Base-by-base conservation (phyloP, 1,140 invertebrate genomes). In the Frieseomelitta varia region DNA sequence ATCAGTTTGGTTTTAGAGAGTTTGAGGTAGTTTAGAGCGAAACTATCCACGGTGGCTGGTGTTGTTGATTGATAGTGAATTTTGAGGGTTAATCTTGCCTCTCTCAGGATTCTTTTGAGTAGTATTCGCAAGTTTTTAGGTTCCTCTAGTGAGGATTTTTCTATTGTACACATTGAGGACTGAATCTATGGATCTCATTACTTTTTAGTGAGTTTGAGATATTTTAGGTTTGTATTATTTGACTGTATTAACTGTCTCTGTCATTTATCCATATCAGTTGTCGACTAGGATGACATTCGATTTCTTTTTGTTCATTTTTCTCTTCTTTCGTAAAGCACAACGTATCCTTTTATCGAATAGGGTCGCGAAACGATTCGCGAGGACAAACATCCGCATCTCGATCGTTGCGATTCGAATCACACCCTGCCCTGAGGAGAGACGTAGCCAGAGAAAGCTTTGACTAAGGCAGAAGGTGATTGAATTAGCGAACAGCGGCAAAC, bases 401-500 rank as follows among this genome's bases (percentile, higher is more conserved):
- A 72, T 72, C 51, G 39, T 2, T 53, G 56, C n/a, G 19, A 47
- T 34, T 81, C 56, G 27, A 63, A 73, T 74, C 51, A 24, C 27
- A 55, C 39, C 27, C 24, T 58, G n/a, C 6, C 11, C 39, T 47
- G 8, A 27, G 30, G 39, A 19, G 24, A n/a, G 51, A 56, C 69
- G 72, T 1, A 55, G 72, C 4, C 51, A 12, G 30, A 15, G 72
- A 6, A 12, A 47, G 61, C 73, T 76, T 47, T 65, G 51, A 47
- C 47, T 39, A n/a, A 47, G 30, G 72, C 58, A n/a, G 27, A 79
- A 79, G 27, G 61, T 63, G 68, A 82, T 76, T 76, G 61, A 63
- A 76, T 82, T 53, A 68, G 61, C 53, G 30, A 27, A 82, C n/a
- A 81, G 30, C 30, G 21, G 72, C 58, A 75, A 67, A 75, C 51